A percentile compares a stretch with the other conserved stretches of the same genome.
These are phyloP conservation scores for Nomada goodeniana DNA, from an alignment of 2,888 invertebrate genomes.

Conservation along the genomic window DNA sequence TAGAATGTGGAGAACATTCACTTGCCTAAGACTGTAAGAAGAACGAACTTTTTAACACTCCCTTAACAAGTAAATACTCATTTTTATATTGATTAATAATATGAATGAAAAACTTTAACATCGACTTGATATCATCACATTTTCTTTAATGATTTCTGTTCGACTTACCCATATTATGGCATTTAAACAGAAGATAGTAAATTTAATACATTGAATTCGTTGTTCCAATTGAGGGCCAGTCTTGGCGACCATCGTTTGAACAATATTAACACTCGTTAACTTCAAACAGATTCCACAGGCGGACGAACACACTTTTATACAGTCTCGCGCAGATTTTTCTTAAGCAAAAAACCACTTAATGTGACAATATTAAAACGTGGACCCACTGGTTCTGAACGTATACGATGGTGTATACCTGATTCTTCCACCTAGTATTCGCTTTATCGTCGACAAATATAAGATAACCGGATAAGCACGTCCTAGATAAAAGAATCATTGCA, in stretches of 20 bases:
- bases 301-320: neutral
- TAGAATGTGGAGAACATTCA: neutral
- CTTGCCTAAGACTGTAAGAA: too few relatives aligned
- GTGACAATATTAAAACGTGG: slow-evolving; percentile 34
- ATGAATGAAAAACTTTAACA: neutral
- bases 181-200: slow-evolving; percentile 92
- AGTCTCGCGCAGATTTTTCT: neutral
- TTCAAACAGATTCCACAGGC: neutral
- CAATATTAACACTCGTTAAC: neutral
- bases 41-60: neutral
- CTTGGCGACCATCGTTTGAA: slow-evolving; percentile 73
- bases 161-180: slow-evolving; percentile 91
- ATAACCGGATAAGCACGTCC: slow-evolving; percentile 82
- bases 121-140: neutral
- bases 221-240: slow-evolving; percentile 88
- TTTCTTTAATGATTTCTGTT: neutral
- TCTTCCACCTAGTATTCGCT: slow-evolving; percentile 52
- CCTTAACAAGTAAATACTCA: neutral
- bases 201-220: slow-evolving; percentile 92
- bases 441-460: slow-evolving; percentile 81
- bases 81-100: neutral
- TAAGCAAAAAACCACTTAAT: slow-evolving; percentile 18
- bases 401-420: slow-evolving; percentile 49
- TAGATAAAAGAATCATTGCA: slow-evolving; percentile 72
- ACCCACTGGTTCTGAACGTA: slow-evolving; percentile 38